A percentile compares a stretch with the other conserved stretches of the same genome.
phyloP scores from a whole-genome alignment of 2,888 invertebrate species.

The Aradus depressus region DNA sequence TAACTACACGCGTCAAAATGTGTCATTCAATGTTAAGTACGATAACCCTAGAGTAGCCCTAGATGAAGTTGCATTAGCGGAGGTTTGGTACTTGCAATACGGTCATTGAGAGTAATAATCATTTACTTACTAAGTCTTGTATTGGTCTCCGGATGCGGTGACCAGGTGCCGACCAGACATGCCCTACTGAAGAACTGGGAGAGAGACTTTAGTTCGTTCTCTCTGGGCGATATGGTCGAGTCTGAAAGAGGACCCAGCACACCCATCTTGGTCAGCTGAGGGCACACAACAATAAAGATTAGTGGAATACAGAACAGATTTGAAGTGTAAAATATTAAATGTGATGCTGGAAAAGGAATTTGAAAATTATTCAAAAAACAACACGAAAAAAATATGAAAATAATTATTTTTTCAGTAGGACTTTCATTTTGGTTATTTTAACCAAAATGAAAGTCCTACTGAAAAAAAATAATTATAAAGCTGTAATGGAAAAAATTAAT shows the following conservation, averaged over 20 bases:
- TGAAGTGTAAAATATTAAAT: background rate
- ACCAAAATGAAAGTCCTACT: background rate
- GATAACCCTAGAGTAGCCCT: too few species aligned
- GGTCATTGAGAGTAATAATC: constrained; percentile 9
- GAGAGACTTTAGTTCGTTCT: constrained; percentile 70
- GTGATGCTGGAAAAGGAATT: background rate
- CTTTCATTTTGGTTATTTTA: background rate
- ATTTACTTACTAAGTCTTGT: constrained; percentile 55
- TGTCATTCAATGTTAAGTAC: too few species aligned
- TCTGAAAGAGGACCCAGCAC: constrained; percentile 57
- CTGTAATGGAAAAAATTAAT: background rate
- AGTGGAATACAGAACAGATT: background rate
- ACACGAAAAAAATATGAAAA: background rate
- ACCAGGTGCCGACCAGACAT: constrained; percentile 78
- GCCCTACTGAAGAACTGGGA: constrained; percentile 69
- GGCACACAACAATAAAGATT: too few species aligned
- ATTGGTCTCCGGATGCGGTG: constrained; percentile 60
- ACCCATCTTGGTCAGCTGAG: constrained; percentile 53
- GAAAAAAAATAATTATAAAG: background rate
- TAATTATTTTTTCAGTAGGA: too few species aligned
- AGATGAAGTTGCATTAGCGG: too few species aligned
- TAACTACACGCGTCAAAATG: too few species aligned
- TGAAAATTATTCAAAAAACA: background rate
- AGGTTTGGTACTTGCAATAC: too few species aligned
- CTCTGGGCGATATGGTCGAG: constrained; percentile 55